Evolutionary conservation across 2,797 vertebrate species (phyloP), one percentile per base, ranked within the genome.

Genomic region (Cossypha dichroa): DNA sequence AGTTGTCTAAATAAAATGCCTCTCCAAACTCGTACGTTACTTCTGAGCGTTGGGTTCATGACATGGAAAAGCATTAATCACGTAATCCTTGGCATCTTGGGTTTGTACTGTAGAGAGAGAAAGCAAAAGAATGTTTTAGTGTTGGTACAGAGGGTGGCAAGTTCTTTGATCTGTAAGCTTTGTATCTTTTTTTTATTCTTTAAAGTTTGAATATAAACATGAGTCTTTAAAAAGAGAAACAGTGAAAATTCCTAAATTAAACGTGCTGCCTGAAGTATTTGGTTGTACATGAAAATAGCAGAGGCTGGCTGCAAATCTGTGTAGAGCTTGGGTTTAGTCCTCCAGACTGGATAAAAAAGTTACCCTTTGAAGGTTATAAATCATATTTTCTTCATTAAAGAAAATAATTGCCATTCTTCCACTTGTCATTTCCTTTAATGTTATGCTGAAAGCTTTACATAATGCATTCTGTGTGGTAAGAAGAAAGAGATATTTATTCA

Each of bases 1-100:
- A 96, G 96, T 98, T 98, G 92, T 97, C 96, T 96, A 82, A 98
- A 98, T 98, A 98, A 98, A 98, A 98, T 92, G 93, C 69, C 97
- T 98, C 96, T 98, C 73, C 94, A 96, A 96, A 94, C 84, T 91
- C 7, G 0, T 86, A 33, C 59, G 3, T 92, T 95, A 72, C 52
- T 90, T 52, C 60, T 82, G 74, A 91, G 48, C 13, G 0, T 86
- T 87, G 81, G 91, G n/a, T 93, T 97, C 64, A 41, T 85, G 85
- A 79, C 95, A 54, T 85, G 40, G 45, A 97, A 94, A 84, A 89
- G 55, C 43, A 51, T 90, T 94, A 87, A 90, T 93, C 73, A 81
- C 2, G 4, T 70, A 67, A 36, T 90, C 72, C 68, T 93, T 81
- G 83, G 55, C 36, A 28, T 85, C 70, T 88, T 54, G 55, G 34